Evolutionary conservation across 1,140 invertebrate genomes (phyloP).

Genomic region (Philopotamus ludificatus): DNA sequence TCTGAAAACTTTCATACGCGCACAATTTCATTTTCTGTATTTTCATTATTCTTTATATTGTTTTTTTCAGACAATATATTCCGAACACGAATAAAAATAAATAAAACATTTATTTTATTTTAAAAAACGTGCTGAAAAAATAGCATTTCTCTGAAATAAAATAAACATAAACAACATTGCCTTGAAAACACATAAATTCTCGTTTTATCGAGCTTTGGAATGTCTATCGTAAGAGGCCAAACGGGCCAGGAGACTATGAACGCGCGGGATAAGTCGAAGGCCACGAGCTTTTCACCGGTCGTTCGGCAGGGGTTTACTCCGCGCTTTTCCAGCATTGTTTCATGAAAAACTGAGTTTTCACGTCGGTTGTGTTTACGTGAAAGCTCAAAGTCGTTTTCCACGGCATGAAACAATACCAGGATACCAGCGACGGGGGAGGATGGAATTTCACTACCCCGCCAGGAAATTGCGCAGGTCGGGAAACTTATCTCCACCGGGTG

Average conservation of each 20-base stretch:
- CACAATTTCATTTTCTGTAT: no score
- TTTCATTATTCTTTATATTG: no score
- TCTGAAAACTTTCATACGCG: constrained; percentile 36
- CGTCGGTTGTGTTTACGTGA: constrained; percentile 31
- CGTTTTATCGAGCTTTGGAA: constrained; percentile 9
- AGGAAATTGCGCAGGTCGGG: constrained; percentile 12
- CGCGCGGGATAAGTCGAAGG: constrained; percentile 1
- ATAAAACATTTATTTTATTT: no score
- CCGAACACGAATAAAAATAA: no score
- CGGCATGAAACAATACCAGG: constrained; percentile 33
- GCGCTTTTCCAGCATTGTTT: constrained; percentile 7
- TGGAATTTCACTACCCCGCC: neutral
- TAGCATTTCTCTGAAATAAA: no score
- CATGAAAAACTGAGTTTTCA: constrained; percentile 28
- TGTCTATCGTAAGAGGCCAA: constrained; percentile 11
- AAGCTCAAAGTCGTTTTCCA: constrained; percentile 42
- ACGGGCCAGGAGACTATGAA: constrained; percentile 22
- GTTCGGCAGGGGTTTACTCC: constrained; percentile 3
- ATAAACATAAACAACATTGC: no score
- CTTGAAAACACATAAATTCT: no score
- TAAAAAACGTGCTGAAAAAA: no score
- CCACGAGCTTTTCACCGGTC: neutral
- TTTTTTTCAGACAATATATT: no score
- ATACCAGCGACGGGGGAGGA: constrained; percentile 2
- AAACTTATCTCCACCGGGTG: neutral